These are phyloP conservation scores for Phenganax marumi DNA, from an alignment of 92 coral and sea anemone genomes.

Conservation along the genomic window DNA sequence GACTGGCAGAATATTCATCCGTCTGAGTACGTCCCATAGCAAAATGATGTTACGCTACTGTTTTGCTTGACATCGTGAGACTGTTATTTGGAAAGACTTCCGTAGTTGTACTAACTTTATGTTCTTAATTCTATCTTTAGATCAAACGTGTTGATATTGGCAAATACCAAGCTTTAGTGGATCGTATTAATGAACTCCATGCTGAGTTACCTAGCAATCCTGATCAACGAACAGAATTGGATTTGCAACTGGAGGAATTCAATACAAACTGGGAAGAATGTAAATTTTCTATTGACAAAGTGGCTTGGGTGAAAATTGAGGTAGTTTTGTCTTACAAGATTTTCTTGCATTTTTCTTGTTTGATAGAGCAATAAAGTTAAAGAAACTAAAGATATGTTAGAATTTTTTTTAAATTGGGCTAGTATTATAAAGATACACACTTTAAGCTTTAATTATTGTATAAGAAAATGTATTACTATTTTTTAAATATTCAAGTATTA, in stretches of 20 bases:
- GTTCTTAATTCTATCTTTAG: background rate
- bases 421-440: too few relatives aligned
- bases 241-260: slow-evolving; percentile 15
- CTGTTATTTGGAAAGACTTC: too few relatives aligned
- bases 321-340: background rate
- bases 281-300: slow-evolving; percentile 21
- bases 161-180: slow-evolving; percentile 17
- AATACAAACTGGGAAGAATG: slow-evolving; percentile 19
- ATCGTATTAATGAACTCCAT: slow-evolving; percentile 29
- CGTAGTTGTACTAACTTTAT: background rate
- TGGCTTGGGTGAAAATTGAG: slow-evolving; percentile 36
- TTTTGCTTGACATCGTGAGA: too few relatives aligned
- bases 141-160: slow-evolving; percentile 20
- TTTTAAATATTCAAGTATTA: too few relatives aligned
- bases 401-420: too few relatives aligned
- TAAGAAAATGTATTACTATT: too few relatives aligned
- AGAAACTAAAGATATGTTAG: too few relatives aligned
- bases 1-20: background rate
- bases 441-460: too few relatives aligned
- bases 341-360: background rate
- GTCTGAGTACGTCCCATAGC: background rate
- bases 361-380: too few relatives aligned
- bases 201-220: slow-evolving; percentile 2
- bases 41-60: too few relatives aligned
- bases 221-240: slow-evolving; percentile 14